phyloP scores from a whole-genome alignment of 2,113 vertebrate species.

The Gallinago undulata region DNA sequence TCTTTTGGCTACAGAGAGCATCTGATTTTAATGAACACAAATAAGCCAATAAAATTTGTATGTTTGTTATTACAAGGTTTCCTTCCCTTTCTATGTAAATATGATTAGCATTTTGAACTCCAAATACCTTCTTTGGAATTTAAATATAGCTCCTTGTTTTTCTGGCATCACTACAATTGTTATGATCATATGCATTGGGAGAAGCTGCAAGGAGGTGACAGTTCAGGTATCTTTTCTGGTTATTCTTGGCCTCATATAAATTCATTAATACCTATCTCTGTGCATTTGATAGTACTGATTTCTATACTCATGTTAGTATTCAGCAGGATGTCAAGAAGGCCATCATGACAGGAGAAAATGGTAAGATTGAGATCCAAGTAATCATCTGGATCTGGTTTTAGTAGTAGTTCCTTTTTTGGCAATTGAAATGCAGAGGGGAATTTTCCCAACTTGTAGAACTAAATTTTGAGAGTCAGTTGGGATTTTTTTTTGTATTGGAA shows the following conservation, averaged over 20 bases:
- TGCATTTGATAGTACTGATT: not conserved
- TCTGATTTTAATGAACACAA: constrained; percentile 25
- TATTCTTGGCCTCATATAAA: not conserved
- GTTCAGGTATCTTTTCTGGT: not conserved
- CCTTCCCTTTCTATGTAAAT: not conserved
- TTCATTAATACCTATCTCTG: not conserved
- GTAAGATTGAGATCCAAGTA: not conserved
- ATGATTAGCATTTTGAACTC: not conserved
- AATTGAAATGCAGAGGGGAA: not conserved
- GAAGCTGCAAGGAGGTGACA: not conserved
- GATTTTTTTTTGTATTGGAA: not conserved
- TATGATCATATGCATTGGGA: not conserved
- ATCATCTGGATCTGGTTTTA: not conserved
- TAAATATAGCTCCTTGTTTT: not conserved
- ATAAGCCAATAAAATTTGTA: not conserved
- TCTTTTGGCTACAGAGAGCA: not conserved
- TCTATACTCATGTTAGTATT: not conserved
- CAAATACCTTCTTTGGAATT: not conserved
- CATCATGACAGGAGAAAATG: not conserved
- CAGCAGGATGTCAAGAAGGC: not conserved
- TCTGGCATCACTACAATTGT: not conserved
- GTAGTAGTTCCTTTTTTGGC: not conserved
- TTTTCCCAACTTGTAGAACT: not conserved
- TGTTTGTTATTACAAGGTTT: not conserved
- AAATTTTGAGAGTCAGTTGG: not conserved